These are phyloP conservation scores for Melipona beecheii DNA, from an alignment of 2,888 invertebrate species.

Conservation along the genomic window DNA sequence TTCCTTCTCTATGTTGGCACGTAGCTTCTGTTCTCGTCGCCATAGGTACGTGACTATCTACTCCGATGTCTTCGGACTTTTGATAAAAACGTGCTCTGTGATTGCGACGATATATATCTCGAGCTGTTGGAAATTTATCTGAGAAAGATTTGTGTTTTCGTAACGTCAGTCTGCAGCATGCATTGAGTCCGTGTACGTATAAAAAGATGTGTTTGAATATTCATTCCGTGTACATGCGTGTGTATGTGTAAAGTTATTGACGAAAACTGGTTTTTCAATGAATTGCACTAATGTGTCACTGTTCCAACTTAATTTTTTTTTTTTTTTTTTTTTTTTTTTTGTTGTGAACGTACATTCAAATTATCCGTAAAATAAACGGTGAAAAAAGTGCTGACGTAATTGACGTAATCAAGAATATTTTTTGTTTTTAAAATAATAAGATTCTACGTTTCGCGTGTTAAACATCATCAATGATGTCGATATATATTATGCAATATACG, in stretches of 20 bases:
- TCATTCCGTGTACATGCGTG: not conserved
- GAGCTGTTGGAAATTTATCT: not conserved
- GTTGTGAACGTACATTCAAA: not conserved
- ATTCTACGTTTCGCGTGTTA: not conserved
- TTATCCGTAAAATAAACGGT: not conserved
- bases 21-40: not conserved
- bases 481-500: not conserved
- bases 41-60: not conserved
- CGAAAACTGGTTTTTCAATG: not conserved
- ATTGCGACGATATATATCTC: not conserved
- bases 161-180: not conserved
- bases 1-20: slow-evolving; percentile 14
- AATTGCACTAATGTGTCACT: not conserved
- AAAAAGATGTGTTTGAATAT: not conserved
- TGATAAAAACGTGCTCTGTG: not conserved
- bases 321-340: not conserved
- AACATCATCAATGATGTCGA: not conserved
- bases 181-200: not conserved
- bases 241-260: not conserved
- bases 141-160: not conserved
- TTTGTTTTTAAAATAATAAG: not conserved
- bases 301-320: not conserved
- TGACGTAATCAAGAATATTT: not conserved
- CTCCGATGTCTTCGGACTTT: not conserved
- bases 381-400: too few relatives aligned